phyloP scores from a whole-genome alignment of 1,140 invertebrate species.

The Tenebrio molitor region DNA sequence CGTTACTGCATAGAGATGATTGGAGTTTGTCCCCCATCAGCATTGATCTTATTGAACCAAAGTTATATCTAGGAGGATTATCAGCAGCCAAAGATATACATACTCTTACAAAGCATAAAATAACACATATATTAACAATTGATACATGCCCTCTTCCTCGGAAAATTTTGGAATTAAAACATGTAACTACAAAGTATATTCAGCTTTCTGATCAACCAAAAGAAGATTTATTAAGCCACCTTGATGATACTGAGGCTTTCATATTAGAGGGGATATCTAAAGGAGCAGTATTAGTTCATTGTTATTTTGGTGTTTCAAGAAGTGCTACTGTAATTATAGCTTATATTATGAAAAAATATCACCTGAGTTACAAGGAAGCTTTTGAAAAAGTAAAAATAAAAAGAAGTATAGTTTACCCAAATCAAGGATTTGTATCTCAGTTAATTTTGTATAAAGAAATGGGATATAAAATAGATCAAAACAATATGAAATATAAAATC shows the following conservation, averaged over 20 bases:
- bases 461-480: conserved; percentile 79
- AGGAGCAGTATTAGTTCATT: conserved; percentile 82
- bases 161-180: conserved; percentile 76
- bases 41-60: conserved; percentile 77
- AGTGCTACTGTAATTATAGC: conserved; percentile 87
- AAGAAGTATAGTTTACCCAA: conserved; percentile 57
- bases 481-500: conserved; percentile 80
- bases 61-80: conserved; percentile 82
- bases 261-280: conserved; percentile 73
- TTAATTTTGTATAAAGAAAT: conserved; percentile 83
- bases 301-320: conserved; percentile 89
- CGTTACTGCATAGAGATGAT: conserved; percentile 63
- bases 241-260: conserved; percentile 81
- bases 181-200: conserved; percentile 80
- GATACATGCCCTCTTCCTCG: conserved; percentile 86
- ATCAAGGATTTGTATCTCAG: conserved; percentile 78
- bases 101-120: conserved; percentile 75
- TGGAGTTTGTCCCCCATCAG: conserved; percentile 76
- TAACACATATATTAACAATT: conserved; percentile 84
- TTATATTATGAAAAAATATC: conserved; percentile 87
- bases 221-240: conserved; percentile 84
- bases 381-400: conserved; percentile 68
- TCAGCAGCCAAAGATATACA: conserved; percentile 82
- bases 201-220: conserved; percentile 86
- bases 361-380: conserved; percentile 79